Evolutionary conservation across 1,140 invertebrate genomes (phyloP).

Genomic region (Eufriesea mexicana): DNA sequence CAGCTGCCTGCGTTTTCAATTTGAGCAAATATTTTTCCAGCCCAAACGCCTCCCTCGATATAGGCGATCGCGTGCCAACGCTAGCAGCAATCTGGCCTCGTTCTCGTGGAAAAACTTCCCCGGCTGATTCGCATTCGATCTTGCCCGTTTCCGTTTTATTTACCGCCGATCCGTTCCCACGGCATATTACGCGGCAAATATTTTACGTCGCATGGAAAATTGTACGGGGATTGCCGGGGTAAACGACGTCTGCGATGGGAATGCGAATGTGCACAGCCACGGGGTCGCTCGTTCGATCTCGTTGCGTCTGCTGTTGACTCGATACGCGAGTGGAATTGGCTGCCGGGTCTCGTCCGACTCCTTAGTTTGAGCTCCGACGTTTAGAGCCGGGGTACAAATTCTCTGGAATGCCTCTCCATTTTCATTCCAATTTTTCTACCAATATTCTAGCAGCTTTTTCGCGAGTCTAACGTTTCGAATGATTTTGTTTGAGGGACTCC

Average conservation of each 20-base stretch:
- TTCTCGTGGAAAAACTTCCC: constrained; percentile 11
- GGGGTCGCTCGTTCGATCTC: too few species aligned
- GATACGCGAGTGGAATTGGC: too few species aligned
- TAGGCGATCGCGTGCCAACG: background rate
- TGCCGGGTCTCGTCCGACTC: too few species aligned
- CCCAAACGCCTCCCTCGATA: background rate
- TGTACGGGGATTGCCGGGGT: constrained; percentile 1
- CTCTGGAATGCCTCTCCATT: too few species aligned
- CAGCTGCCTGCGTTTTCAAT: background rate
- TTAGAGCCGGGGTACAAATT: too few species aligned
- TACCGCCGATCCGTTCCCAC: constrained; percentile 20
- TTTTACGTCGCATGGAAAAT: constrained; percentile 27
- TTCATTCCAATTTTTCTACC: too few species aligned
- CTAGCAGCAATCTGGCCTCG: background rate
- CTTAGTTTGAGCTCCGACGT: too few species aligned
- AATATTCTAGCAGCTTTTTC: too few species aligned
- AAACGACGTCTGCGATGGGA: background rate
- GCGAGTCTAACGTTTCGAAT: too few species aligned
- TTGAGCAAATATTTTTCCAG: constrained; percentile 17
- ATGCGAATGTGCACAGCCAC: background rate
- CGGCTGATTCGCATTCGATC: constrained; percentile 14
- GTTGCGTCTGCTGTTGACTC: too few species aligned
- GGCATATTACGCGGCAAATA: constrained; percentile 40
- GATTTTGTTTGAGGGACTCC: too few species aligned
- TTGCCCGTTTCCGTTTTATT: constrained; percentile 51